Percentiles rank a stretch among this genome's conserved stretches.
Conservation (phyloP, 2,888 invertebrate species). For the Calliscelio sp. region DNA sequence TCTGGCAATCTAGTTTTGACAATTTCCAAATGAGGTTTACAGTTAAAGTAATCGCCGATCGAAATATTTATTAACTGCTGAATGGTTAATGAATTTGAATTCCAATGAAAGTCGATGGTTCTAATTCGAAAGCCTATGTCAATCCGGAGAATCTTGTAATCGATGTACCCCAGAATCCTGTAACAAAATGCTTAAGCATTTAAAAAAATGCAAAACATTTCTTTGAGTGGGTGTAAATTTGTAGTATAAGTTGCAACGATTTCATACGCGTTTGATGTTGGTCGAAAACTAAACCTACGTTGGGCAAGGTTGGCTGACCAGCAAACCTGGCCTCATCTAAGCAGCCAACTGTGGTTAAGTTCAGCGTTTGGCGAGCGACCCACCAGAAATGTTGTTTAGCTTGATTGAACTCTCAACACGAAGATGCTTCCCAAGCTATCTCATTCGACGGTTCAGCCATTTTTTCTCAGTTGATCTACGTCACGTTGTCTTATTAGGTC, state of each 20-base stretch:
- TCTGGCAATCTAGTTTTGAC: too few species aligned
- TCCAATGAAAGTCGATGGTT: too few species aligned
- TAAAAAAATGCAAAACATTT: conserved; percentile 42
- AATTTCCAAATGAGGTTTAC: too few species aligned
- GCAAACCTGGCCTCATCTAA: conserved; percentile 75
- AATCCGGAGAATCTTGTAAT: too few species aligned
- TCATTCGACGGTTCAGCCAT: conserved; percentile 6
- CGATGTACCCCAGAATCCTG: too few species aligned
- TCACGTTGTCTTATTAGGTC: conserved; percentile 47
- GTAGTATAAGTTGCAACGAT: conserved; percentile 76
- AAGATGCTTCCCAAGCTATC: conserved; percentile 77
- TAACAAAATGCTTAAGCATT: too few species aligned
- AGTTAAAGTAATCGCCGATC: too few species aligned
- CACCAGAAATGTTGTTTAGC: conserved; percentile 84
- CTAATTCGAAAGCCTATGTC: too few species aligned
- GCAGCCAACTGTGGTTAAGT: conserved; percentile 77
- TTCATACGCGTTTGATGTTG: conserved; percentile 84
- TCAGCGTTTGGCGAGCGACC: conserved; percentile 81
- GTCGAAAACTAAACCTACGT: conserved; percentile 82
- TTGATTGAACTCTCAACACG: conserved; percentile 82
- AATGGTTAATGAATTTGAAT: too few species aligned
- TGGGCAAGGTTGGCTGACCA: conserved; percentile 80
- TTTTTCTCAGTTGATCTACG: conserved; percentile 6
- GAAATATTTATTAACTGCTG: too few species aligned
- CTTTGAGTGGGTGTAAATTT: conserved; percentile 35